These are phyloP conservation scores for Lucifuga dentata DNA, from an alignment of 2,113 vertebrate genomes.

Conservation along the genomic window DNA sequence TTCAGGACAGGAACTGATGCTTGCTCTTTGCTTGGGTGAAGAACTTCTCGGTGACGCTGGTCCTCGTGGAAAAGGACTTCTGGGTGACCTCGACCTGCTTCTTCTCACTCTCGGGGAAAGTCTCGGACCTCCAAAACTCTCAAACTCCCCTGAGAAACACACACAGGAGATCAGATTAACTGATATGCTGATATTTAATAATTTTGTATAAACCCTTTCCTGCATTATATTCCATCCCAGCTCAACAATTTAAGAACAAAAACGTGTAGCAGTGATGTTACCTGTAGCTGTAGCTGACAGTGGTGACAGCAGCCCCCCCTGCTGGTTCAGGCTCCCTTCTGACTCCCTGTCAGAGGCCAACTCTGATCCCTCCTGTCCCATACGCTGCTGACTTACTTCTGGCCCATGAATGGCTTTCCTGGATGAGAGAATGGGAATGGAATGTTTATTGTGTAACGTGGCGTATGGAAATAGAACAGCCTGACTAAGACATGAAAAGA, in stretches of 20 bases:
- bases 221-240: too few relatives aligned
- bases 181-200: too few relatives aligned
- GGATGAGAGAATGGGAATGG: background rate
- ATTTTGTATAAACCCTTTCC: too few relatives aligned
- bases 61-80: conserved; percentile 44
- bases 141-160: conserved; percentile 37
- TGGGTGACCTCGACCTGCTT: conserved; percentile 26
- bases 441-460: background rate
- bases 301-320: conserved; percentile 24
- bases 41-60: conserved; percentile 40
- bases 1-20: conserved; percentile 78
- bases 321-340: conserved; percentile 57
- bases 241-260: background rate
- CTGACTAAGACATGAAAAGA: background rate
- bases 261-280: background rate
- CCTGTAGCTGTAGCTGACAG: conserved; percentile 46
- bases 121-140: conserved; percentile 22
- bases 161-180: background rate
- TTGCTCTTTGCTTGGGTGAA: conserved; percentile 58
- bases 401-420: conserved; percentile 72
- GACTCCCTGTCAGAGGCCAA: conserved; percentile 42
- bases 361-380: conserved; percentile 78
- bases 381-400: conserved; percentile 50
- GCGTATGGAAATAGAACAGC: background rate
- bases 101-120: conserved; percentile 39